Evolutionary conservation across 2,888 invertebrate species (phyloP).

Genomic region (Drosophila differens): DNA sequence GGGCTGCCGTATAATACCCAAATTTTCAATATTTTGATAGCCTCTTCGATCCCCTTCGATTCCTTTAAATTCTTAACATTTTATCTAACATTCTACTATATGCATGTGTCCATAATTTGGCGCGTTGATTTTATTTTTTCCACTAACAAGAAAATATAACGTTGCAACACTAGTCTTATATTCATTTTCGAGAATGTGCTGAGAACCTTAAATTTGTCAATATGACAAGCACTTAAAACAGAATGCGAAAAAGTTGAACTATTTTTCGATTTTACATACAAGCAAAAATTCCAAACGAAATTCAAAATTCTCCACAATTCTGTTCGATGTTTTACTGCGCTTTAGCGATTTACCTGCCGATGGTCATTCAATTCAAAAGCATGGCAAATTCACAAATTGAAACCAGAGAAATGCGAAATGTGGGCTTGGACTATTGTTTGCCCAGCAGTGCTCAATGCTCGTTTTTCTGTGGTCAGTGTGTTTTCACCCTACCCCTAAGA

Average conservation of each 20-base stretch:
- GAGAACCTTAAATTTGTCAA: neutral
- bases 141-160: neutral
- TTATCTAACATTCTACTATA: too few relatives aligned
- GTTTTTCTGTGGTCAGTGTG: constrained; percentile 26
- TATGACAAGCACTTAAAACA: neutral
- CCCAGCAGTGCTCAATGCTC: neutral
- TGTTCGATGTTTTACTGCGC: neutral
- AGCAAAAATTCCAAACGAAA: neutral
- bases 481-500: neutral
- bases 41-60: neutral
- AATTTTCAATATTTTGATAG: neutral
- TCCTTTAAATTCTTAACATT: neutral
- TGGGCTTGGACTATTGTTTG: constrained; percentile 12
- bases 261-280: neutral
- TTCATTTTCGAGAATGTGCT: neutral
- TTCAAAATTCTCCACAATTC: neutral
- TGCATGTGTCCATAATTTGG: neutral
- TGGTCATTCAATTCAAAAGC: neutral
- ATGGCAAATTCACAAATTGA: neutral
- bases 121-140: neutral
- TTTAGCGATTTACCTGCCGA: neutral
- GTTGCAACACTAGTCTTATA: neutral
- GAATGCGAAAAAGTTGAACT: neutral
- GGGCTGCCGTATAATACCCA: neutral
- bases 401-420: neutral